phyloP scores from a whole-genome alignment of 2,797 vertebrate species.

The Parauchenoglanis punctatus region DNA sequence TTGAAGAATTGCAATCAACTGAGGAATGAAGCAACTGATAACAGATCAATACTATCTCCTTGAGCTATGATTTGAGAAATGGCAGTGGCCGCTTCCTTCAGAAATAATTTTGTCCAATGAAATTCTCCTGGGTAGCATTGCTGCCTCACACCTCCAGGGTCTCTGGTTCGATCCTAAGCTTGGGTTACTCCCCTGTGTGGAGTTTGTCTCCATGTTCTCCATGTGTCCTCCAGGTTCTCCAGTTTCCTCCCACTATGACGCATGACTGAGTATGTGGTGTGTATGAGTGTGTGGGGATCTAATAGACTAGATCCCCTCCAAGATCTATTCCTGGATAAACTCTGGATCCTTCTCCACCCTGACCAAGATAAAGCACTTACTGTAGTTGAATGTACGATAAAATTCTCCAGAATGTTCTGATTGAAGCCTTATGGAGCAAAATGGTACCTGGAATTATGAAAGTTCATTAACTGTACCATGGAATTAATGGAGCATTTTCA shows the following conservation, averaged over 20 bases:
- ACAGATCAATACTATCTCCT: neutral
- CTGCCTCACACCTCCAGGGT: neutral
- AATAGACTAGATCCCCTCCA: neutral
- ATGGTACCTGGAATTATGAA: neutral
- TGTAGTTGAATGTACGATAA: too few relatives aligned
- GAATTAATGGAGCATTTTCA: constrained; percentile 5
- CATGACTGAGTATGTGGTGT: neutral
- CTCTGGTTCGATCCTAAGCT: neutral
- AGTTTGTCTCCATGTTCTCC: neutral
- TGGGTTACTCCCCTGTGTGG: neutral
- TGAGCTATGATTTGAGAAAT: constrained; percentile 5
- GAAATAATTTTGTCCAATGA: neutral
- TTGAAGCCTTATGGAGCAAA: neutral
- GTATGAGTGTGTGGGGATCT: neutral
- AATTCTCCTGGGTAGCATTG: neutral
- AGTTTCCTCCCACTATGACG: neutral
- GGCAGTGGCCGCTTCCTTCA: neutral
- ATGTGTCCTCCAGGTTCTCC: neutral
- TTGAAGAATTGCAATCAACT: neutral
- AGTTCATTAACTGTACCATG: neutral
- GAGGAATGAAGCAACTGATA: neutral
- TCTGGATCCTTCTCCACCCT: neutral
- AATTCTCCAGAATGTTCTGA: neutral
- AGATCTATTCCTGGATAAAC: neutral
- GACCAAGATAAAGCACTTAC: neutral